Evolutionary conservation across 2,113 vertebrate species (phyloP).

Genomic region (Eudorcas thomsonii): DNA sequence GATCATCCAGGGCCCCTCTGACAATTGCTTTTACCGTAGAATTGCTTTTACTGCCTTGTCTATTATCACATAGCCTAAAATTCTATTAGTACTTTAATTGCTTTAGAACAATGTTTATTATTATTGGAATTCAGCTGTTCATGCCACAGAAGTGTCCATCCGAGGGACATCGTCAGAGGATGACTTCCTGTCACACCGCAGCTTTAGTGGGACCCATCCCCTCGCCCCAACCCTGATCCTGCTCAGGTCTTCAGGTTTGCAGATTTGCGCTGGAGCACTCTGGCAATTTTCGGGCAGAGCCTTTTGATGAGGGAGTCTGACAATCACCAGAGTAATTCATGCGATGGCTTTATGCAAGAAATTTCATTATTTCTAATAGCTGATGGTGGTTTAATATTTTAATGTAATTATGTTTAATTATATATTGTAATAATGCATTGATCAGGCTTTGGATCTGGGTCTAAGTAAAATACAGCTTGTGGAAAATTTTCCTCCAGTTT

Average conservation of each 20-base stretch:
- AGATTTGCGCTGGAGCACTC: not conserved
- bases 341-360: not conserved
- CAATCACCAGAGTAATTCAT: not conserved
- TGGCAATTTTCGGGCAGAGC: not conserved
- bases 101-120: not conserved
- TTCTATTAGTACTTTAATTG: slow-evolving; percentile 34
- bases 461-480: slow-evolving; percentile 47
- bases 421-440: not conserved
- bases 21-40: not conserved
- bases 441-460: not conserved
- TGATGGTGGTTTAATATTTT: slow-evolving; percentile 44
- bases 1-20: not conserved
- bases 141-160: not conserved
- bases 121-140: not conserved
- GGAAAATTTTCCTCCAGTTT: slow-evolving; percentile 48
- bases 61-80: not conserved
- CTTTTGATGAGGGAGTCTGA: slow-evolving; percentile 9
- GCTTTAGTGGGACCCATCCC: fast-evolving
- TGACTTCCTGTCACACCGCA: not conserved
- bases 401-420: slow-evolving; percentile 55
- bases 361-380: slow-evolving; percentile 46
- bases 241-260: not conserved
- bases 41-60: not conserved
- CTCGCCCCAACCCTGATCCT: not conserved
- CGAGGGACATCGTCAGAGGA: not conserved